These are phyloP conservation scores for Drosophila ficusphila DNA, from an alignment of 1,140 invertebrate species.

Conservation along the genomic window DNA sequence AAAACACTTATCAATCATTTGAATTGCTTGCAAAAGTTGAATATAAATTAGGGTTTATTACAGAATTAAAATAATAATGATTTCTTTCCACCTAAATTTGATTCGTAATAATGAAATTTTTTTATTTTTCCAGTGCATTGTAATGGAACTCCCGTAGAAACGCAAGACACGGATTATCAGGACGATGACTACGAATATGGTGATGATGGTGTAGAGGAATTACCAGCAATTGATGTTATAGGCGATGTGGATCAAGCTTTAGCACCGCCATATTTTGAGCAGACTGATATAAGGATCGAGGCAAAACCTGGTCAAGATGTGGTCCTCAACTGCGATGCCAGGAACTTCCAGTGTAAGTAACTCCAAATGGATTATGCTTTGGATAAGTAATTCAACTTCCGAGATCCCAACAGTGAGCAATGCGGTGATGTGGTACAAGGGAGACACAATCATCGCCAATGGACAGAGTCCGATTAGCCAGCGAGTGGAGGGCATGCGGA, in stretches of 20 bases:
- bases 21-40: not conserved
- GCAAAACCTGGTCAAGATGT: slow-evolving; percentile 63
- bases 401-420: slow-evolving; percentile 54
- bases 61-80: too few species aligned
- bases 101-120: too few species aligned
- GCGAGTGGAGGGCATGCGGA: slow-evolving; percentile 57
- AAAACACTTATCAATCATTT: not conserved
- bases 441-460: slow-evolving; percentile 46
- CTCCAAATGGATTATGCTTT: too few species aligned
- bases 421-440: slow-evolving; percentile 76
- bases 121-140: slow-evolving; percentile 25
- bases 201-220: not conserved
- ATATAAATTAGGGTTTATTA: slow-evolving; percentile 1
- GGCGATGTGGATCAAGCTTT: not conserved
- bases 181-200: slow-evolving; percentile 56
- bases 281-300: slow-evolving; percentile 33
- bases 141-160: slow-evolving; percentile 30
- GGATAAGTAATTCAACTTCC: too few species aligned
- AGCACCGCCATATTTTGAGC: slow-evolving; percentile 67
- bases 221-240: not conserved
- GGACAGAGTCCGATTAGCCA: slow-evolving; percentile 46
- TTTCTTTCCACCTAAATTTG: too few species aligned
- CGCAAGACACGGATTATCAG: slow-evolving; percentile 16
- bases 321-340: slow-evolving; percentile 66
- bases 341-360: slow-evolving; percentile 65